Evolutionary conservation across 2,797 vertebrate genomes (phyloP).

Genomic region (Pteronotus mesoamericanus): DNA sequence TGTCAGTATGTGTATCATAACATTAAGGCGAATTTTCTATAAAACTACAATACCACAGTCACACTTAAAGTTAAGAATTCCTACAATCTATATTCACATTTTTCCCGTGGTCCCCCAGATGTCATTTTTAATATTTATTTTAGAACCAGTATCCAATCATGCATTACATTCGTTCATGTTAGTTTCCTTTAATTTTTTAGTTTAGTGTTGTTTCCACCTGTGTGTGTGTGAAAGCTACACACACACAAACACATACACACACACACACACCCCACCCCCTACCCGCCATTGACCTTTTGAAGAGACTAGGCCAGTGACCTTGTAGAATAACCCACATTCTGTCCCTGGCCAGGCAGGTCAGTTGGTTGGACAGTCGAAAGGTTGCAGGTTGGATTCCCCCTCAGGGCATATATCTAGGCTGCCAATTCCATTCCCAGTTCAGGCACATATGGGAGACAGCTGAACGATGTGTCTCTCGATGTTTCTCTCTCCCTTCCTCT

Average conservation of each 20-base stretch:
- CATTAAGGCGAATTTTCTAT: not conserved
- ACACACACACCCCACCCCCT: too few species aligned
- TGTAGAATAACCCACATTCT: not conserved
- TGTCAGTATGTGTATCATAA: not conserved
- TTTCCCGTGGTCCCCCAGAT: not conserved
- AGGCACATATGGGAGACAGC: not conserved
- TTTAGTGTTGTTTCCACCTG: not conserved
- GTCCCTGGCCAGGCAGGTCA: not conserved
- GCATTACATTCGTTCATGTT: not conserved
- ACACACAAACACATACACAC: too few species aligned
- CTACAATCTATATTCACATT: not conserved
- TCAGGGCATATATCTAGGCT: too few species aligned
- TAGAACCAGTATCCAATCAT: not conserved
- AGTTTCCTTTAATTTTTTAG: constrained; percentile 31
- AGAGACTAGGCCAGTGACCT: not conserved
- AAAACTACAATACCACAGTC: not conserved
- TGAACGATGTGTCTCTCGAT: not conserved
- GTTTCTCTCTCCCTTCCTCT: not conserved
- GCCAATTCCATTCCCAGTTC: too few species aligned
- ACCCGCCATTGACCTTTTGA: not conserved
- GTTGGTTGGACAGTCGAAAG: not conserved
- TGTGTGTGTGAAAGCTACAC: not conserved
- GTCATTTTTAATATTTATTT: not conserved
- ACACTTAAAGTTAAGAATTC: not conserved
- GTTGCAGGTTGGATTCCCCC: not conserved